Percentiles rank a stretch among this genome's conserved stretches.
phyloP scores from a whole-genome alignment of 1,140 invertebrate genomes.

The Centruroides vittatus region DNA sequence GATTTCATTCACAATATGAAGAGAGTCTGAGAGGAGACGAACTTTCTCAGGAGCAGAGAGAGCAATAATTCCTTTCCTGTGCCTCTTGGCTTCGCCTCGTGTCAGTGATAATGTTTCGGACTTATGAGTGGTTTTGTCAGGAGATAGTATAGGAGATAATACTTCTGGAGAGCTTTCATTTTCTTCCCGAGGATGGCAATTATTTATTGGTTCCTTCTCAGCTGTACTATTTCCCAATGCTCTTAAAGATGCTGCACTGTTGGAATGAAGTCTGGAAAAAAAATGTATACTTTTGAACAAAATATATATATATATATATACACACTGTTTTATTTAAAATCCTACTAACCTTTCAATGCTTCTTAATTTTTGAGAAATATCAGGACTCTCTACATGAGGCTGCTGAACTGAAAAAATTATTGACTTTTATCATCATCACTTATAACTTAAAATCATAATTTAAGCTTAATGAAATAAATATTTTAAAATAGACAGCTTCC shows the following conservation, averaged over 20 bases:
- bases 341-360: too few relatives aligned
- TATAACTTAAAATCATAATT: too few relatives aligned
- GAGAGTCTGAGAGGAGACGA: conserved; percentile 9
- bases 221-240: neutral
- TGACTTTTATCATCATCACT: too few relatives aligned
- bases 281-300: too few relatives aligned
- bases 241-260: conserved; percentile 5
- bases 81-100: conserved; percentile 6
- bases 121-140: conserved; percentile 8
- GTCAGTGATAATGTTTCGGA: conserved; percentile 9
- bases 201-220: neutral
- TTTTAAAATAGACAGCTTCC: too few relatives aligned
- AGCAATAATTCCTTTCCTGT: conserved; percentile 10
- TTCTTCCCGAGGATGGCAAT: neutral
- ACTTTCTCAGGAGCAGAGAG: conserved; percentile 14
- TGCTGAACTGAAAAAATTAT: too few relatives aligned
- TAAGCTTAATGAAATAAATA: too few relatives aligned
- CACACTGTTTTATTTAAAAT: too few relatives aligned
- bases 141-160: conserved; percentile 1
- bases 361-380: too few relatives aligned
- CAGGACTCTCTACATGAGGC: too few relatives aligned
- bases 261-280: conserved; percentile 3
- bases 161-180: too few relatives aligned
- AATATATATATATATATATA: too few relatives aligned
- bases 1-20: conserved; percentile 14